Evolutionary conservation across 1,140 invertebrate genomes (phyloP).

Genomic region (Drosophila asahinai): DNA sequence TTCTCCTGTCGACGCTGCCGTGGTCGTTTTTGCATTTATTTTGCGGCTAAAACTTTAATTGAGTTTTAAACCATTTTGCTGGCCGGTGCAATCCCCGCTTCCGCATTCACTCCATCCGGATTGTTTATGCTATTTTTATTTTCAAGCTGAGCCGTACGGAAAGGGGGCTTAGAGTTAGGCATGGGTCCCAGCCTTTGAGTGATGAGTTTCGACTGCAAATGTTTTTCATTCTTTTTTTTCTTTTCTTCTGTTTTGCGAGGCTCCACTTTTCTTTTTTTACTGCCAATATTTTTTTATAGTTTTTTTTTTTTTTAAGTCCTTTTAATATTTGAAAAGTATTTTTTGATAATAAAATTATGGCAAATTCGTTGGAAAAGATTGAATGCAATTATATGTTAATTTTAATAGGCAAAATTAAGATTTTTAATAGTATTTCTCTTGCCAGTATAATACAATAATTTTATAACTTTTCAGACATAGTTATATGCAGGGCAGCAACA

Average conservation of each 20-base stretch:
- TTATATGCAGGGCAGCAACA: conserved; percentile 9
- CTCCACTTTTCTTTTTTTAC: conserved; percentile 40
- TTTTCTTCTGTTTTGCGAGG: conserved; percentile 15
- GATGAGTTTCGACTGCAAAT: conserved; percentile 67
- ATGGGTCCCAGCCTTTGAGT: conserved; percentile 56
- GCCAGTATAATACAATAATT: no score
- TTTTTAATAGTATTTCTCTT: background rate
- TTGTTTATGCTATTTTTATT: conserved; percentile 64
- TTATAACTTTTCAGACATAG: background rate
- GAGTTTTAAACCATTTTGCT: conserved; percentile 84
- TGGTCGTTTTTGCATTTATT: conserved; percentile 80
- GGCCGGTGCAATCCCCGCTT: conserved; percentile 44
- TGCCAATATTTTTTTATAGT: conserved; percentile 21
- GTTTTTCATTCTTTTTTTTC: conserved; percentile 37
- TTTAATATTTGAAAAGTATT: background rate
- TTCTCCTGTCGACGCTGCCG: conserved; percentile 55
- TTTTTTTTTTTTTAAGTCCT: background rate
- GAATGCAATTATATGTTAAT: background rate
- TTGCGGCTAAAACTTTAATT: conserved; percentile 85
- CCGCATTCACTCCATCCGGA: conserved; percentile 27
- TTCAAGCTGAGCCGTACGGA: conserved; percentile 5
- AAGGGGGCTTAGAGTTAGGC: conserved; percentile 14
- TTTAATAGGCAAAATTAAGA: background rate
- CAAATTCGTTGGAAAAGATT: background rate
- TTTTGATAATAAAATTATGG: background rate